Evolutionary conservation across 1,140 invertebrate species (phyloP), one percentile per base, ranked within the genome.

Genomic region (Ceratoteleas bidentatus): DNA sequence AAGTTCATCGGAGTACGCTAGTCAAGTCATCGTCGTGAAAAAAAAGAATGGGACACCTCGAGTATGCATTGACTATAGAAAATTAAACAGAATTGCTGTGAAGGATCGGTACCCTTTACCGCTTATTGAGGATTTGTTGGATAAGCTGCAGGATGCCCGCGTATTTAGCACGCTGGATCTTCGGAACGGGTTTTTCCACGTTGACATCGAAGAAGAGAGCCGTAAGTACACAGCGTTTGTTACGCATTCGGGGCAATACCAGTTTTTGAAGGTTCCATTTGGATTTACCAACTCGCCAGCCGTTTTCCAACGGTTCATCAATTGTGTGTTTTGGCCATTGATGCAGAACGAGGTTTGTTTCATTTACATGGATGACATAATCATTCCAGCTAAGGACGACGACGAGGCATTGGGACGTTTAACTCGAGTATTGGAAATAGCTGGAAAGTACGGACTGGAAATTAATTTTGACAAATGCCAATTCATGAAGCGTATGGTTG

Each of bases 1-100:
- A 14, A 49, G 45, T 14, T 49, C 45, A 49, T 49, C 45, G 45
- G n/a, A 49, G 45, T 49, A 49, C 45, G 45, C 14, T 6, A 49
- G 45, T 15, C 45, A n/a, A 7, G 45, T 49, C 14, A 15, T 49
- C 13, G 45, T 49, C 13, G 45, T 15, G 6, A 15, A 13, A 15
- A 49, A 49, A 49, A 49, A 49, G 45, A 49, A 40, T 15, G 14
- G 14, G 13, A n/a, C 45, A 15, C 45, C 45, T 15, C 11, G 3
- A 6, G 45, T 13, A n/a, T 49, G 45, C 13, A 49, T 49, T 14
- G 45, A 49, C 14, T 49, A 49, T 13, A 11, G 14, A 49, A 49
- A 15, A 13, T 15, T 49, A 14, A 49, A 49, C 14, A 11, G 14
- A 49, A 13, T 49, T 13, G 14, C 14, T 6, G 45, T 49, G 13